These are phyloP conservation scores for Sminthopsis crassicaudata DNA, from an alignment of 2,113 vertebrate species.

Conservation along the genomic window DNA sequence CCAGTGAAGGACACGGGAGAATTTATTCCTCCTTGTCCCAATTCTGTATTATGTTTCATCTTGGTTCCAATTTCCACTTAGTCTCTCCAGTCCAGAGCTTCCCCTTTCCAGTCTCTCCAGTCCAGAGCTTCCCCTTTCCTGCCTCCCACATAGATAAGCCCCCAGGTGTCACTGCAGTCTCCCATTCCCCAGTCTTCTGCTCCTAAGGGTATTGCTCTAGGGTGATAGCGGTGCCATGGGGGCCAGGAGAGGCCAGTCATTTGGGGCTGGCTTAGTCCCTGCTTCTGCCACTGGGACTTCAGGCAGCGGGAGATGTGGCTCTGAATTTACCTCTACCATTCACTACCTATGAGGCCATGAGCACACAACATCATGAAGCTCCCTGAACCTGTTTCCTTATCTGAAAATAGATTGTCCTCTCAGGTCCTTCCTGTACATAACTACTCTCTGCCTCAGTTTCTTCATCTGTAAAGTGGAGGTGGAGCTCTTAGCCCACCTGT, in stretches of 20 bases:
- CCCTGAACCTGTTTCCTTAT: no score
- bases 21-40: rapidly evolving
- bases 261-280: no score
- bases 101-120: no score
- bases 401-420: no score
- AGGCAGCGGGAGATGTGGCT: neutral
- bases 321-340: neutral
- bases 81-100: neutral
- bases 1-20: no score
- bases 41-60: neutral
- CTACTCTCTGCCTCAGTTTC: neutral
- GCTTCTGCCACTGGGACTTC: neutral
- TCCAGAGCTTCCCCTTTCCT: neutral
- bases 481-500: neutral
- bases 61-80: neutral
- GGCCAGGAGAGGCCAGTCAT: no score
- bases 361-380: neutral
- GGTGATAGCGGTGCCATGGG: no score
- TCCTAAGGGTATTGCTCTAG: neutral
- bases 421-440: neutral
- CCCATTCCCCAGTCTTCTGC: neutral
- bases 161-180: no score
- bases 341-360: no score
- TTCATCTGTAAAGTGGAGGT: neutral
- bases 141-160: neutral